phyloP scores from a whole-genome alignment of 2,888 invertebrate species.

The Lasioglossum morio region DNA sequence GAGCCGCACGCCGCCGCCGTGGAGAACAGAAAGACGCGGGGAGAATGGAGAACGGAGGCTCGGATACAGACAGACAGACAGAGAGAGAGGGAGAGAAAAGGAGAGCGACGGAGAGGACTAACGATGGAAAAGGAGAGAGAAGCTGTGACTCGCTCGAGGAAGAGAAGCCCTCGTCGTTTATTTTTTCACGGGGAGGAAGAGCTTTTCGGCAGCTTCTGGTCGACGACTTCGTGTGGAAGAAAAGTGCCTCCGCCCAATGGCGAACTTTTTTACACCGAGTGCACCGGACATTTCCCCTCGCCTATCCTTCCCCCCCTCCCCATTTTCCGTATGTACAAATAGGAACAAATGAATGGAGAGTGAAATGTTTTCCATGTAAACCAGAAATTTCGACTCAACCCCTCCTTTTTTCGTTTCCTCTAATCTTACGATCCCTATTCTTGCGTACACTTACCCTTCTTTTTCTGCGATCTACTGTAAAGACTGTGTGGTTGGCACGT shows the following conservation, averaged over 20 bases:
- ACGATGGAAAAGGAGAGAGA: slow-evolving; percentile 20
- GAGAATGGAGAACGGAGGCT: slow-evolving; percentile 28
- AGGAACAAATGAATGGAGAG: background rate
- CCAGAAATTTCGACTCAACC: background rate
- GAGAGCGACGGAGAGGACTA: background rate
- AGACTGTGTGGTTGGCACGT: slow-evolving; percentile 51
- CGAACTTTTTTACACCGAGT: slow-evolving; percentile 56
- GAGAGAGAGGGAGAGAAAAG: slow-evolving; percentile 15
- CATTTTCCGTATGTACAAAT: slow-evolving; percentile 31
- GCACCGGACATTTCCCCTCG: slow-evolving; percentile 55
- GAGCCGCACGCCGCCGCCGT: slow-evolving; percentile 3
- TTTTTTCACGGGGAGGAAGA: slow-evolving; percentile 3
- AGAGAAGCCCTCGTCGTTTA: slow-evolving; percentile 35
- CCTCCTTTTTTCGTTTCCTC: slow-evolving; percentile 20
- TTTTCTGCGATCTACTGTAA: slow-evolving; percentile 39
- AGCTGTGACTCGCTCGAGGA: slow-evolving; percentile 43
- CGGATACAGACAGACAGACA: background rate
- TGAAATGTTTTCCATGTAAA: background rate
- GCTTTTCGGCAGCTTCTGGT: slow-evolving; percentile 52
- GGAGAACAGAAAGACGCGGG: slow-evolving; percentile 33
- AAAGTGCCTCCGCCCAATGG: slow-evolving; percentile 58
- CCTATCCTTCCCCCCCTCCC: too few relatives aligned
- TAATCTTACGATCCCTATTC: slow-evolving; percentile 29
- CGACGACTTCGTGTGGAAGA: slow-evolving; percentile 49
- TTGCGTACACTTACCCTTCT: slow-evolving; percentile 24